These are phyloP conservation scores for Aphyosemion australe DNA, from an alignment of 2,113 vertebrate genomes.

Conservation along the genomic window DNA sequence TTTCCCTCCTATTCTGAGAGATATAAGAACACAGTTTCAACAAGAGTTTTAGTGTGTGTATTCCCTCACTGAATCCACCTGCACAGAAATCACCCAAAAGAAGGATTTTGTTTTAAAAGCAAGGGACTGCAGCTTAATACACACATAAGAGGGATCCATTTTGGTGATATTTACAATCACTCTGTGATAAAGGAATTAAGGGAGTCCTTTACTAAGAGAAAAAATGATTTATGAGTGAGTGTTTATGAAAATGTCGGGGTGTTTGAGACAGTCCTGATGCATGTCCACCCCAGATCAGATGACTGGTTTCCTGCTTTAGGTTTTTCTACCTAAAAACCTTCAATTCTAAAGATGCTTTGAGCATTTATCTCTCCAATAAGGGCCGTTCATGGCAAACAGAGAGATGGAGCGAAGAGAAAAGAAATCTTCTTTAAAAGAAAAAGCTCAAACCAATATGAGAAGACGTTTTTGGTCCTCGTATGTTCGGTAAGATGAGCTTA, in stretches of 20 bases:
- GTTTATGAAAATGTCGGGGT: conserved; percentile 65
- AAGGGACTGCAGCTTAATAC: conserved; percentile 74
- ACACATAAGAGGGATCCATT: conserved; percentile 71
- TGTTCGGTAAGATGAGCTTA: conserved; percentile 70
- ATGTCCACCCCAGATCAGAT: conserved; percentile 62
- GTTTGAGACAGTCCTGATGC: conserved; percentile 62
- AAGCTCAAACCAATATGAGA: conserved; percentile 55
- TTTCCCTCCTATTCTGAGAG: conserved; percentile 54
- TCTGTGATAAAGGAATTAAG: conserved; percentile 78
- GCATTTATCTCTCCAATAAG: conserved; percentile 79
- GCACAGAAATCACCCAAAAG: conserved; percentile 70
- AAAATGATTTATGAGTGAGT: conserved; percentile 76
- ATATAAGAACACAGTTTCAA: conserved; percentile 75
- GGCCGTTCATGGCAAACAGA: conserved; percentile 82
- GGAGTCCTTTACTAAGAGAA: conserved; percentile 64
- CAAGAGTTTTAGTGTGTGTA: conserved; percentile 80
- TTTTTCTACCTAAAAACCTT: conserved; percentile 68
- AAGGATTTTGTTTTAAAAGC: conserved; percentile 64
- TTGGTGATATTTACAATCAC: conserved; percentile 86
- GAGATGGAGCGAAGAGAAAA: conserved; percentile 73
- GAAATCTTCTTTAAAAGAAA: conserved; percentile 52
- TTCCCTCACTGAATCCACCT: conserved; percentile 75
- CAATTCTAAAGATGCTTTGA: conserved; percentile 56
- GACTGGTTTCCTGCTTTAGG: conserved; percentile 59
- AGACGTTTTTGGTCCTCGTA: conserved; percentile 73